Conservation (phyloP, 2,888 invertebrate species). For the Piscicola geometra region DNA sequence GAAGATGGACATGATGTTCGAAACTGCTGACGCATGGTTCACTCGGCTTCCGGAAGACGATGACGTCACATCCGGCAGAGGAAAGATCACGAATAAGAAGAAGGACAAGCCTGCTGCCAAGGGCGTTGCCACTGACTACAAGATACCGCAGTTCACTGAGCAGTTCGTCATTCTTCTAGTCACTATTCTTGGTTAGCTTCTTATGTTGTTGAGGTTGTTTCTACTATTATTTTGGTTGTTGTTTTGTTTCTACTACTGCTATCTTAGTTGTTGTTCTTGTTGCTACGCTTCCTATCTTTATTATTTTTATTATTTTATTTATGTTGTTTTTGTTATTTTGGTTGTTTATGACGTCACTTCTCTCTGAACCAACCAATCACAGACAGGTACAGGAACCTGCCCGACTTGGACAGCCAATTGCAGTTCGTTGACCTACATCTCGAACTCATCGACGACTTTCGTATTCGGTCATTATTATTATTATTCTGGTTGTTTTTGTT, state of each 20-base stretch:
- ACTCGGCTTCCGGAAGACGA: neutral
- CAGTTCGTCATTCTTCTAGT: constrained; percentile 77
- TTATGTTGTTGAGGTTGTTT: constrained; percentile 8
- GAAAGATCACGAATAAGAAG: neutral
- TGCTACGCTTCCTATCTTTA: neutral
- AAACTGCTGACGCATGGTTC: constrained; percentile 66
- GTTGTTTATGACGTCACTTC: neutral
- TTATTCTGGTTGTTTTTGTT: neutral
- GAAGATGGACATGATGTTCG: constrained; percentile 81
- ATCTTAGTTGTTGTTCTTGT: neutral
- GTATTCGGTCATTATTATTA: constrained; percentile 62
- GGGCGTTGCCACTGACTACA: constrained; percentile 54
- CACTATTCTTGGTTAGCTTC: constrained; percentile 68
- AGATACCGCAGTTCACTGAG: constrained; percentile 81
- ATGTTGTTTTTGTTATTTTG: neutral
- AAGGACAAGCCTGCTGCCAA: constrained; percentile 57
- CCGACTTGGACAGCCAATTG: constrained; percentile 63
- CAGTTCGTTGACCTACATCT: constrained; percentile 84
- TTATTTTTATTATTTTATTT: neutral
- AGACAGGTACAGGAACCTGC: constrained; percentile 75
- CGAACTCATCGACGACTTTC: constrained; percentile 83
- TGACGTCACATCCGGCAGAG: neutral
- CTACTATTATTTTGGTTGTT: neutral
- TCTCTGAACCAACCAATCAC: constrained; percentile 15
- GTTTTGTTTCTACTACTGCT: neutral